Conservation (phyloP, 2,888 invertebrate genomes). For the Sarcophaga variegata region DNA sequence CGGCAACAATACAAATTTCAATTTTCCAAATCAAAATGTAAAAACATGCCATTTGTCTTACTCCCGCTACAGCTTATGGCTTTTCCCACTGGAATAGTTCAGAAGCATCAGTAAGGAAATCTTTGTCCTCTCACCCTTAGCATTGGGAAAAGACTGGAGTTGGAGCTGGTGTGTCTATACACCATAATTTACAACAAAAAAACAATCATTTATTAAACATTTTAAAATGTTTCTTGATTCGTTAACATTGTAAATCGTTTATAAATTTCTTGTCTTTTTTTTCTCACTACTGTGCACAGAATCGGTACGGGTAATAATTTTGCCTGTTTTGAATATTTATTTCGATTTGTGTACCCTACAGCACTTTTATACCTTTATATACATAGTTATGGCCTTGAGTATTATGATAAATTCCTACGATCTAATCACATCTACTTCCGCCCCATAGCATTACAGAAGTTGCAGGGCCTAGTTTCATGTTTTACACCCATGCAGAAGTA, state of each 20-base stretch:
- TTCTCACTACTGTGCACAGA: neutral
- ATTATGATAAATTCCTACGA: too few species aligned
- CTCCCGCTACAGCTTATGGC: neutral
- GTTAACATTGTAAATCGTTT: neutral
- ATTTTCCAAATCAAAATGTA: conserved; percentile 29
- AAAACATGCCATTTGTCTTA: conserved; percentile 44
- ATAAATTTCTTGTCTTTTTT: neutral
- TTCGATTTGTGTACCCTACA: neutral
- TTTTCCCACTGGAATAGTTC: conserved; percentile 4
- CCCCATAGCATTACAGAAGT: too few species aligned
- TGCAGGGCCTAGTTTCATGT: neutral
- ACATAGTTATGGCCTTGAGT: neutral
- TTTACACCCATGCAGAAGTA: neutral
- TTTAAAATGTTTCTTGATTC: conserved; percentile 43
- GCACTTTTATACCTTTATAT: neutral
- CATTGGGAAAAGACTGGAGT: neutral
- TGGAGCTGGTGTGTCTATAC: neutral
- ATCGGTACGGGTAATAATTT: conserved; percentile 5
- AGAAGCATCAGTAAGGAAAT: neutral
- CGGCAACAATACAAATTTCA: conserved; percentile 31
- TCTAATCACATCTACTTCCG: too few species aligned
- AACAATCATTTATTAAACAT: conserved; percentile 16
- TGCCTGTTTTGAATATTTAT: conserved; percentile 34
- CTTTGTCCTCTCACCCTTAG: neutral
- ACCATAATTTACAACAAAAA: neutral